Percentiles rank a stretch among this genome's conserved stretches.
These are phyloP conservation scores for Elgaria multicarinata DNA, from an alignment of 2,113 vertebrate genomes.

Conservation along the genomic window DNA sequence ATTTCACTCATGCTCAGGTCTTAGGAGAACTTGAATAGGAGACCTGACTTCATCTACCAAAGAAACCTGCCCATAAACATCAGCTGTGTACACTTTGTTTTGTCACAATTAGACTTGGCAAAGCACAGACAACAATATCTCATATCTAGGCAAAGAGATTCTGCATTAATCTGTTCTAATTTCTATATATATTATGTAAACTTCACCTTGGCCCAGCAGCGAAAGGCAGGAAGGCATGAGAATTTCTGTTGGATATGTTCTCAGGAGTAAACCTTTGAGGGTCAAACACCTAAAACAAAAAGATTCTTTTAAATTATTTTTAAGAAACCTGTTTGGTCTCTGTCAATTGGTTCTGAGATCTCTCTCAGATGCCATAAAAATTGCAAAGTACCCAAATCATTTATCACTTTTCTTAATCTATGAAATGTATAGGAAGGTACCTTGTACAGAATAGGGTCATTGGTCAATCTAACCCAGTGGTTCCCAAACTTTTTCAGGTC, in stretches of 20 bases:
- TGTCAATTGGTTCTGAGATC: neutral
- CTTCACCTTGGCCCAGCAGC: conserved; percentile 67
- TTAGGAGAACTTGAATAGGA: neutral
- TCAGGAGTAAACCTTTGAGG: conserved; percentile 84
- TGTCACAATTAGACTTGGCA: neutral
- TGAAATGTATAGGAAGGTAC: neutral
- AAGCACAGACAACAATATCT: neutral
- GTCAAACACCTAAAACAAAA: conserved; percentile 77
- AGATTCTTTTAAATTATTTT: neutral
- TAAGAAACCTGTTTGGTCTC: neutral
- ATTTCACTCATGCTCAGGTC: neutral
- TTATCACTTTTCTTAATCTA: neutral
- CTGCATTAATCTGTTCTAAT: neutral
- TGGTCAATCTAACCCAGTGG: neutral
- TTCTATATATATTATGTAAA: neutral
- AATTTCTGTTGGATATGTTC: conserved; percentile 73
- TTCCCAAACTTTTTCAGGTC: too few species aligned
- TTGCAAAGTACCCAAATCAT: neutral
- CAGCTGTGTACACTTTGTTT: neutral
- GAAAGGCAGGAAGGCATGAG: conserved; percentile 83
- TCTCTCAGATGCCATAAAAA: neutral
- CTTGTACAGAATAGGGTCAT: neutral
- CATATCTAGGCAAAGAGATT: neutral
- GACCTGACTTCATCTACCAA: neutral
- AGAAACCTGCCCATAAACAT: neutral